phyloP scores from a whole-genome alignment of 2,797 vertebrate genomes.

The Varecia variegata region DNA sequence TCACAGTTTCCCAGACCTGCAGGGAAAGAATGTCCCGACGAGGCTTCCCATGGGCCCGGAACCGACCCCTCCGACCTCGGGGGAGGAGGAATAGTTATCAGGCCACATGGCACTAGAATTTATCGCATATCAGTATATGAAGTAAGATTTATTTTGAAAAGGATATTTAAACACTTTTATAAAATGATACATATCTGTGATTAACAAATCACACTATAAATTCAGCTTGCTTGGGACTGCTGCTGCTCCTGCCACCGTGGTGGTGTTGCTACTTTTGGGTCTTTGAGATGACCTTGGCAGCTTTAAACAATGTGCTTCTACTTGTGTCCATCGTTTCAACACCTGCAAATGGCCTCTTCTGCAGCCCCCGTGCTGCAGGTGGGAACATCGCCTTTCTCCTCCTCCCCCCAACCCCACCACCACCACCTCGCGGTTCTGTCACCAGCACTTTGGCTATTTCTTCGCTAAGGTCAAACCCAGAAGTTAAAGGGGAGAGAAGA shows the following conservation, averaged over 20 bases:
- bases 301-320: not conserved
- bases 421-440: not conserved
- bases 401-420: not conserved
- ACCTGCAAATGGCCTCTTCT: not conserved
- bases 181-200: not conserved
- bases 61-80: not conserved
- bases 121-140: not conserved
- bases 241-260: not conserved
- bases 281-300: not conserved
- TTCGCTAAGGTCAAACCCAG: not conserved
- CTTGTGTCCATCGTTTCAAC: not conserved
- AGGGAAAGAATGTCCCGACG: not conserved
- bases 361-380: not conserved
- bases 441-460: not conserved
- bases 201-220: not conserved
- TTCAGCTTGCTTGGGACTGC: not conserved
- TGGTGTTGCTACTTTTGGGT: not conserved
- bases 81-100: not conserved
- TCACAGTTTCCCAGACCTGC: not conserved
- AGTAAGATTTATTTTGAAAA: slow-evolving; percentile 13
- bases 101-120: not conserved
- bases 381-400: not conserved
- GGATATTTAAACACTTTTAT: not conserved
- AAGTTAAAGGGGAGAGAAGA: not conserved
- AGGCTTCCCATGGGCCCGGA: not conserved